Conservation (phyloP, 2,888 invertebrate genomes). For the Ophion ventricosus region DNA sequence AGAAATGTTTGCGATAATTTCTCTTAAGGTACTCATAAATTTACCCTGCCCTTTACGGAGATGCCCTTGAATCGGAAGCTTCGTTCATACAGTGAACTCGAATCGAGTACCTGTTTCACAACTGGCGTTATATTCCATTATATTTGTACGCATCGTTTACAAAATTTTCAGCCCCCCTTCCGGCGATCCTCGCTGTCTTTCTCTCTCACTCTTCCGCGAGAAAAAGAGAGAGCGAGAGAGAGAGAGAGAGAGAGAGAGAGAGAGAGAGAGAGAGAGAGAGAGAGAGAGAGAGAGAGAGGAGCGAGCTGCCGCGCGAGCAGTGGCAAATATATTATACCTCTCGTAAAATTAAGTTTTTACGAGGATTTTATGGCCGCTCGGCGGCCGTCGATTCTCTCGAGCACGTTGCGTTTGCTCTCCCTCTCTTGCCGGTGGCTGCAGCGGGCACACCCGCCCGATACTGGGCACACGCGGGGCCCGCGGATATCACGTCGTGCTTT, state of each 20-base stretch:
- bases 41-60: not conserved
- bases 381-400: constrained; percentile 78
- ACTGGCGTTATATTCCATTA: constrained; percentile 46
- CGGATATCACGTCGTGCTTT: constrained; percentile 21
- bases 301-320: constrained; percentile 70
- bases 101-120: constrained; percentile 43
- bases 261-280: constrained; percentile 46
- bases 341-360: constrained; percentile 84
- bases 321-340: constrained; percentile 83
- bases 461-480: constrained; percentile 52
- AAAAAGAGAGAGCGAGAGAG: constrained; percentile 44
- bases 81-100: constrained; percentile 29
- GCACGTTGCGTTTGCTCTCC: constrained; percentile 64
- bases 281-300: constrained; percentile 61
- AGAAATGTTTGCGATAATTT: not conserved
- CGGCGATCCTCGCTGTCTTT: constrained; percentile 23
- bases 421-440: constrained; percentile 55
- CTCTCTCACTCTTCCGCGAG: constrained; percentile 44
- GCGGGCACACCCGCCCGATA: constrained; percentile 56
- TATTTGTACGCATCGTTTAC: constrained; percentile 61
- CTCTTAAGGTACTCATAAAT: constrained; percentile 5
- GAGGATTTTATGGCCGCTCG: constrained; percentile 83
- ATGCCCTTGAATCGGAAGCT: constrained; percentile 32
- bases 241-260: constrained; percentile 61
- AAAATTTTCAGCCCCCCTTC: constrained; percentile 59